Conservation (phyloP, 2,797 vertebrate genomes). For the Podarcis siculus region DNA sequence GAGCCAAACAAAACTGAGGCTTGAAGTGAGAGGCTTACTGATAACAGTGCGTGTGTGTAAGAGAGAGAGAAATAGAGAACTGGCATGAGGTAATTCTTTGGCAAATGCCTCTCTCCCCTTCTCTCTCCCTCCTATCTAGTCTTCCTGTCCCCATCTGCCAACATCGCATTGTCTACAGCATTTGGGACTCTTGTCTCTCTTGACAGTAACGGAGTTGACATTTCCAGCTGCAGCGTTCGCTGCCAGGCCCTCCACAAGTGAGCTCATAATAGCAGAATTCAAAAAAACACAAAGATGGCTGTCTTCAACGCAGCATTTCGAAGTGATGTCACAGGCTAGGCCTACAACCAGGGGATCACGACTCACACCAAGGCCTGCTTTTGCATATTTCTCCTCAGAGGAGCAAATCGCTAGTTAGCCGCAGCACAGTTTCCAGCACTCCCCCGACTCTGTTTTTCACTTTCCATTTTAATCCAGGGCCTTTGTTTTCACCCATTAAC, state of each 20-base stretch:
- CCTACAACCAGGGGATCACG: not conserved
- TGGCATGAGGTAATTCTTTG: not conserved
- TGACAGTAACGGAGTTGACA: not conserved
- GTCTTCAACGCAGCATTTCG: not conserved
- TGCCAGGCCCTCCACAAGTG: not conserved
- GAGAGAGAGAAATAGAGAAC: too few relatives aligned
- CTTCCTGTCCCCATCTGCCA: not conserved
- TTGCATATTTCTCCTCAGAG: not conserved
- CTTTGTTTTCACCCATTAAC: not conserved
- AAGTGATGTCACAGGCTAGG: not conserved
- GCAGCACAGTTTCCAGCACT: not conserved
- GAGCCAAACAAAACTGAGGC: not conserved
- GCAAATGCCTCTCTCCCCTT: not conserved
- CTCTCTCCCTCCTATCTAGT: not conserved
- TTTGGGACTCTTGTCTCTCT: not conserved
- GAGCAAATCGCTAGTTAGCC: not conserved
- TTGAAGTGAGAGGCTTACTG: not conserved
- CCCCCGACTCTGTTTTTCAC: not conserved
- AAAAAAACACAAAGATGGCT: not conserved
- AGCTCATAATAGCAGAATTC: slow-evolving; percentile 31
- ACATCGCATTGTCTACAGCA: not conserved
- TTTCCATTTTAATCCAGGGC: too few relatives aligned
- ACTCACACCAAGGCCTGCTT: not conserved
- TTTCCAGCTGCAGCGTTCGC: slow-evolving; percentile 10
- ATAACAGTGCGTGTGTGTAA: too few relatives aligned